Evolutionary conservation across 2,113 vertebrate species (phyloP).

Genomic region (Mustela nigripes): DNA sequence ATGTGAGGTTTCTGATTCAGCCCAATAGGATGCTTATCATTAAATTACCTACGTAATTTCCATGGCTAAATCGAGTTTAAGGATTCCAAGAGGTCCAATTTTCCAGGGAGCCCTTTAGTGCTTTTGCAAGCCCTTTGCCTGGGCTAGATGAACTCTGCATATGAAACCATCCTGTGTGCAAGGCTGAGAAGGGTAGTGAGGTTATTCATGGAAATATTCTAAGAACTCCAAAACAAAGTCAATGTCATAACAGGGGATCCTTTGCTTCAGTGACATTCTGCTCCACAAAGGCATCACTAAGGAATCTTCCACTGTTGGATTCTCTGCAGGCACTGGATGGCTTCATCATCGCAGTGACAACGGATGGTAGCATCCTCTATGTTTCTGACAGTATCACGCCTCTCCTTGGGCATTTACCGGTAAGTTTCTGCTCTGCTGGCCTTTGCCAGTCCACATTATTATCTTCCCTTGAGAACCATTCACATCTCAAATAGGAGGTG

Average conservation of each 20-base stretch:
- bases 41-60: constrained; percentile 78
- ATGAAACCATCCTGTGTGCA: constrained; percentile 49
- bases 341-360: constrained; percentile 91
- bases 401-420: constrained; percentile 91
- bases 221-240: constrained; percentile 21
- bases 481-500: neutral
- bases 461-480: neutral
- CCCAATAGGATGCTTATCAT: constrained; percentile 65
- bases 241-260: neutral
- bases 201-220: constrained; percentile 66
- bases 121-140: constrained; percentile 72
- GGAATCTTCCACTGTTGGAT: constrained; percentile 30
- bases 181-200: constrained; percentile 70
- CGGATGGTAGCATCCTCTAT: constrained; percentile 91
- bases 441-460: neutral
- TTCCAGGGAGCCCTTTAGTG: constrained; percentile 73
- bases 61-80: constrained; percentile 69
- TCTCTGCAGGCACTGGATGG: constrained; percentile 90
- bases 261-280: constrained; percentile 16
- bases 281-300: neutral
- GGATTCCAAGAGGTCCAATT: constrained; percentile 71
- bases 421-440: constrained; percentile 80
- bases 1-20: constrained; percentile 18
- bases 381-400: constrained; percentile 92
- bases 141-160: constrained; percentile 65